phyloP scores from a whole-genome alignment of 2,113 vertebrate species.

The Dicerorhinus sumatrensis region DNA sequence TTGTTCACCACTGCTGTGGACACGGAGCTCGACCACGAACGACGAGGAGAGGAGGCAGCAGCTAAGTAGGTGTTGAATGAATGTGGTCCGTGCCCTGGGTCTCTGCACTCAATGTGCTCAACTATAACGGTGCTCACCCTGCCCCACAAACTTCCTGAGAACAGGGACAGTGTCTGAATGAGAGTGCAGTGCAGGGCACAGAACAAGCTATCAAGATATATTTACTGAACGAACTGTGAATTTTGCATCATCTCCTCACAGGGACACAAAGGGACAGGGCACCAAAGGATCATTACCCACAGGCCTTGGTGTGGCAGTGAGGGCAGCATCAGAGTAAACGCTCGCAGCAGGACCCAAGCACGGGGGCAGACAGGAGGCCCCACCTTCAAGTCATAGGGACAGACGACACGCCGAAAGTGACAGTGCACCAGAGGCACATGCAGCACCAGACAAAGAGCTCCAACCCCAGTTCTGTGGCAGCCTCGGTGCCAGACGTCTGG shows the following conservation, averaged over 20 bases:
- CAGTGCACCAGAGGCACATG: neutral
- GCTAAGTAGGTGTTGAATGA: too few species aligned
- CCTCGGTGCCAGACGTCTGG: neutral
- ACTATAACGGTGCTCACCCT: too few species aligned
- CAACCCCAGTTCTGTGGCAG: neutral
- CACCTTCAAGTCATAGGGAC: neutral
- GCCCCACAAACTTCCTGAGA: neutral
- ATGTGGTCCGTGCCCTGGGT: fast-evolving
- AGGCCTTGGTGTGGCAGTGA: neutral
- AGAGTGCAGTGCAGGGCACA: neutral
- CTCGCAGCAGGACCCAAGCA: neutral
- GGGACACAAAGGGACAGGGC: neutral
- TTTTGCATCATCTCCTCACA: neutral
- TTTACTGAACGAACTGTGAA: too few species aligned
- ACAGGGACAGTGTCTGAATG: neutral
- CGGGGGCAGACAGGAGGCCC: neutral
- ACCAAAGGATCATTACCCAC: neutral
- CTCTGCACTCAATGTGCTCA: neutral
- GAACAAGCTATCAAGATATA: neutral
- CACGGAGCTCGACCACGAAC: too few species aligned
- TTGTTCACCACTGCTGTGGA: neutral
- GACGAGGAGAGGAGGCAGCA: neutral
- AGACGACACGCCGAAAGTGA: neutral
- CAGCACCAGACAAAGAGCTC: fast-evolving
- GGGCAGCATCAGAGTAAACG: neutral